These are phyloP conservation scores for Pristionchus japonicus DNA, from an alignment of 2,888 invertebrate genomes.

Conservation along the genomic window DNA sequence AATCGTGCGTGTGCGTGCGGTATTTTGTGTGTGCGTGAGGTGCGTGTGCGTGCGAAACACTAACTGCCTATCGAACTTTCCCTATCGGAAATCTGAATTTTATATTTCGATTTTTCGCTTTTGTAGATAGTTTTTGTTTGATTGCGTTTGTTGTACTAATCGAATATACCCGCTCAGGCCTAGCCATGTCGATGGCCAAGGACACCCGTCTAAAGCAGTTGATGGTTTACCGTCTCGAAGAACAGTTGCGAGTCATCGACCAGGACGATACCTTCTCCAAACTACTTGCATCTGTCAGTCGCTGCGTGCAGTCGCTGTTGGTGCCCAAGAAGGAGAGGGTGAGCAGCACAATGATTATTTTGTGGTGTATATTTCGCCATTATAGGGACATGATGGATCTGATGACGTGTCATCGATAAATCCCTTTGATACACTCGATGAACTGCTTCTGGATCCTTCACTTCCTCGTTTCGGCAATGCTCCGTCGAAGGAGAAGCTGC, in stretches of 20 bases:
- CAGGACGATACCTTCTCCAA: not conserved
- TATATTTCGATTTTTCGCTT: not conserved
- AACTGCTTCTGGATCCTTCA: not conserved
- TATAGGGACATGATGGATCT: conserved; percentile 22
- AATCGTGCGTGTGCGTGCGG: no score
- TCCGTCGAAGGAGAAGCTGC: not conserved
- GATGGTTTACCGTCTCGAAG: conserved; percentile 28
- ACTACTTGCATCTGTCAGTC: not conserved
- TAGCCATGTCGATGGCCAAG: not conserved
- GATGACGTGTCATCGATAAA: not conserved
- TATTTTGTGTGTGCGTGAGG: no score
- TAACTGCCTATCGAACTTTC: no score
- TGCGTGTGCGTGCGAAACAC: no score
- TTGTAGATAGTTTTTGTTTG: not conserved
- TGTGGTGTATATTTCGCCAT: not conserved
- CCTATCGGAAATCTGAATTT: not conserved
- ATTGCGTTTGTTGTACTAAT: no score
- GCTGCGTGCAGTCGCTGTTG: conserved; percentile 24
- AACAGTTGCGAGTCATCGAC: conserved; percentile 5
- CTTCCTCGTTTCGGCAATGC: not conserved
- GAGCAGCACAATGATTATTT: not conserved
- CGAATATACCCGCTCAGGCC: not conserved
- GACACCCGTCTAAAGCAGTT: not conserved
- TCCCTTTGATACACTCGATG: not conserved
- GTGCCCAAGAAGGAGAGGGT: conserved; percentile 1